Evolutionary conservation across 1,140 invertebrate genomes (phyloP).

Genomic region (Sminthurinus signatus): DNA sequence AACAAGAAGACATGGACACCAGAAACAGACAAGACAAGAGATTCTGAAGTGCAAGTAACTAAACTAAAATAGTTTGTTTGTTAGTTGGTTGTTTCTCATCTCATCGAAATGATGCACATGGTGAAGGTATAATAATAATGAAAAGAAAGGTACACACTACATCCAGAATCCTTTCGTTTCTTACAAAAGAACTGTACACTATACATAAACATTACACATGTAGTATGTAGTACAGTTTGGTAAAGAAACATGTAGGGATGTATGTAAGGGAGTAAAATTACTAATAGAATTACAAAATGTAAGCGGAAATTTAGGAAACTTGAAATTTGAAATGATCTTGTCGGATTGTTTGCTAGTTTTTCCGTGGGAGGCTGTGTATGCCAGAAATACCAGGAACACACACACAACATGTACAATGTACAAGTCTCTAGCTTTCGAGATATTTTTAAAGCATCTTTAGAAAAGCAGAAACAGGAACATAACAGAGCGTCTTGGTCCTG

Average conservation of each 20-base stretch:
- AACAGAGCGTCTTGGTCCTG: not conserved
- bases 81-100: too few species aligned
- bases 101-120: too few species aligned
- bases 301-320: constrained; percentile 31
- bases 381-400: constrained; percentile 37
- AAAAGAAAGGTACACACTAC: too few species aligned
- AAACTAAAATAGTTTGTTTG: too few species aligned
- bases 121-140: too few species aligned
- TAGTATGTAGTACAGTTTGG: not conserved
- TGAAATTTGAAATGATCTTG: constrained; percentile 15
- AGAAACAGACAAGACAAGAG: too few species aligned
- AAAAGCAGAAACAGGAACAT: not conserved
- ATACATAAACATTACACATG: too few species aligned
- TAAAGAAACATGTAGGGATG: too few species aligned
- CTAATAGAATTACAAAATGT: constrained; percentile 29
- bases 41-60: too few species aligned
- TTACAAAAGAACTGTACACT: too few species aligned
- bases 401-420: constrained; percentile 3
- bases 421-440: constrained; percentile 19
- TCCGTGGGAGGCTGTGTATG: constrained; percentile 25
- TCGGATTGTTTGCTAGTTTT: constrained; percentile 29
- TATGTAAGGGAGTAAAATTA: constrained; percentile 9
- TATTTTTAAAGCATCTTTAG: constrained; percentile 24
- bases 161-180: too few species aligned
- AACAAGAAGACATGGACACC: too few species aligned